phyloP scores from a whole-genome alignment of 2,888 invertebrate genomes.

The Belgica antarctica region DNA sequence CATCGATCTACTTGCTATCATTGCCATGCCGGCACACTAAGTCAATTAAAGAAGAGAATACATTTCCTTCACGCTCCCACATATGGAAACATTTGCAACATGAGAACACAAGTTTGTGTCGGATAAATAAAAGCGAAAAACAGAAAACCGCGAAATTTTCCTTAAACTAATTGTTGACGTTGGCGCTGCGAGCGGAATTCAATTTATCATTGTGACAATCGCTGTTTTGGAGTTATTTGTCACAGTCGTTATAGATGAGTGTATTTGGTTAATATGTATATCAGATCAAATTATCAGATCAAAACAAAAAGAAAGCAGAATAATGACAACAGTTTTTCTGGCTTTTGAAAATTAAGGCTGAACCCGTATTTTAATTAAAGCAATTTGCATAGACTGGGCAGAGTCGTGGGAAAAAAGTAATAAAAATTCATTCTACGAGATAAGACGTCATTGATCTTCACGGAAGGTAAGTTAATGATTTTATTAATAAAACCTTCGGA shows the following conservation, averaged over 20 bases:
- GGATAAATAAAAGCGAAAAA: background rate
- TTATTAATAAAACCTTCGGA: too few species aligned
- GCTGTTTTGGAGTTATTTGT: background rate
- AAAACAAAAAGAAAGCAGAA: too few species aligned
- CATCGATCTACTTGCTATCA: background rate
- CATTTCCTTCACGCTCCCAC: background rate
- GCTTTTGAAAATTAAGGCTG: too few species aligned
- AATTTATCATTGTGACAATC: background rate
- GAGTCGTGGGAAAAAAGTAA: too few species aligned
- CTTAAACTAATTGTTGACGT: background rate
- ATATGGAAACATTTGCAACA: constrained; percentile 8
- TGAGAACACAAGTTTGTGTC: background rate
- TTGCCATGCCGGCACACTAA: too few species aligned
- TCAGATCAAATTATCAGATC: background rate
- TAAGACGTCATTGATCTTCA: too few species aligned
- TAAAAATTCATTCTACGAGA: too few species aligned
- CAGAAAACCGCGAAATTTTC: background rate
- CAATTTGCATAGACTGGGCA: too few species aligned
- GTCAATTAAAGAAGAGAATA: too few species aligned
- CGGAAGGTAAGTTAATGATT: too few species aligned
- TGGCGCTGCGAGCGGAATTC: background rate
- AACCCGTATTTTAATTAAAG: too few species aligned
- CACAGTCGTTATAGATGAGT: background rate
- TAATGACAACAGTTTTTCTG: too few species aligned
- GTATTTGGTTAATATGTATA: background rate